A percentile compares a stretch with the other conserved stretches of the same genome.
phyloP scores from a whole-genome alignment of 2,797 vertebrate species.

The Myiotriccus ornatus region DNA sequence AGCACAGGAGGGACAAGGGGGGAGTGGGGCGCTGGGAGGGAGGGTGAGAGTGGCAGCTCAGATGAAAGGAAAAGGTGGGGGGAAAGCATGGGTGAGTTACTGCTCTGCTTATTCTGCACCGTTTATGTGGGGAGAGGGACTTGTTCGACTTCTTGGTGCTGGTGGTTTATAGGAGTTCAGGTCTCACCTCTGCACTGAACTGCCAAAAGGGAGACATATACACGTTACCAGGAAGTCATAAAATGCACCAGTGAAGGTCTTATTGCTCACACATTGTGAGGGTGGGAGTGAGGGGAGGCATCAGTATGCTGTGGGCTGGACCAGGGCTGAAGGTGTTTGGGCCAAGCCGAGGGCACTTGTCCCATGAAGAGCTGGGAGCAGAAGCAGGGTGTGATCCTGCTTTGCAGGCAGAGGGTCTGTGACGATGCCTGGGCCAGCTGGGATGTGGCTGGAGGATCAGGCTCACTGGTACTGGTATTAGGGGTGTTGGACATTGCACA shows the following conservation, averaged over 20 bases:
- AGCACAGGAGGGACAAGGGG: neutral
- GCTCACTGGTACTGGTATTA: fast-evolving
- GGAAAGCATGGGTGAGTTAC: neutral
- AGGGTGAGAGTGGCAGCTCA: neutral
- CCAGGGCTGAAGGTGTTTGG: neutral
- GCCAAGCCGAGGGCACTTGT: fast-evolving
- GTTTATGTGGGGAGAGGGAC: constrained; percentile 14
- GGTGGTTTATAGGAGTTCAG: constrained; percentile 22
- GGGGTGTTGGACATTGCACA: neutral
- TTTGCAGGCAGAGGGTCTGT: neutral
- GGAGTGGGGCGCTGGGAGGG: neutral
- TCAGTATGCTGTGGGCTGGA: fast-evolving
- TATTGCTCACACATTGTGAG: neutral
- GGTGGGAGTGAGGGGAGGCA: neutral
- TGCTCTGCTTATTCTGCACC: neutral
- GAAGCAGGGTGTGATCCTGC: neutral
- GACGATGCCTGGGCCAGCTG: neutral
- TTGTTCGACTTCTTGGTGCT: neutral
- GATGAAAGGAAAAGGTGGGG: neutral
- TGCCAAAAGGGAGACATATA: neutral
- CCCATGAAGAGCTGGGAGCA: neutral
- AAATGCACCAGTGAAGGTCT: neutral
- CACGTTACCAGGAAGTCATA: neutral
- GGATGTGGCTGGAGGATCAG: neutral
- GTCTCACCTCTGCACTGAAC: constrained; percentile 29